Conservation (phyloP, 64 coral and sea anemone species). For the Actinia equina region DNA sequence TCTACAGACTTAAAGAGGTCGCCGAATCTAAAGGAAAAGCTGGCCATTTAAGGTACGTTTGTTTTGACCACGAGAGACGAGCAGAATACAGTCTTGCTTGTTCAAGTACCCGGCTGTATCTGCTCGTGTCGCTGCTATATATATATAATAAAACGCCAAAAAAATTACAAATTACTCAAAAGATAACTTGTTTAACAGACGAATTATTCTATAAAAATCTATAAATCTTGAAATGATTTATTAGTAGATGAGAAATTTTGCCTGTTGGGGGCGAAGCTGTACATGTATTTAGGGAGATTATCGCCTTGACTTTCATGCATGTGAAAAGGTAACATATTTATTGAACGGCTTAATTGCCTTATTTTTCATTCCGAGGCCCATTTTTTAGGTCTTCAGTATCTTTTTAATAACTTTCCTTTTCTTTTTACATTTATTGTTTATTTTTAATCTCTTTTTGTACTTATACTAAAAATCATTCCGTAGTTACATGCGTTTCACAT, state of each 20-base stretch:
- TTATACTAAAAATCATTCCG: neutral
- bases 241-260: neutral
- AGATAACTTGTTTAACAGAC: neutral
- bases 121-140: neutral
- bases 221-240: neutral
- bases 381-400: neutral
- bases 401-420: neutral
- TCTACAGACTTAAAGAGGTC: slow-evolving; percentile 20
- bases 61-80: neutral
- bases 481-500: neutral
- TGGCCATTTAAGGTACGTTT: slow-evolving; percentile 22
- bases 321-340: neutral
- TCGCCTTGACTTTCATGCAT: neutral
- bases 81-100: neutral
- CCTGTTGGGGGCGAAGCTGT: neutral
- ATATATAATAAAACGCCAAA: neutral
- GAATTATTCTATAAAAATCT: neutral
- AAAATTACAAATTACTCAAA: neutral
- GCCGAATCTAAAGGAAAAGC: slow-evolving; percentile 15
- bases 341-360: neutral
- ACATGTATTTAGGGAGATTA: neutral
- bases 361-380: neutral
- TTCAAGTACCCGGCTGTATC: neutral
- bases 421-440: neutral
- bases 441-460: neutral